Percentiles rank a stretch among this genome's conserved stretches.
Conservation (phyloP, 2,797 vertebrate species). For the Melanitta fusca region DNA sequence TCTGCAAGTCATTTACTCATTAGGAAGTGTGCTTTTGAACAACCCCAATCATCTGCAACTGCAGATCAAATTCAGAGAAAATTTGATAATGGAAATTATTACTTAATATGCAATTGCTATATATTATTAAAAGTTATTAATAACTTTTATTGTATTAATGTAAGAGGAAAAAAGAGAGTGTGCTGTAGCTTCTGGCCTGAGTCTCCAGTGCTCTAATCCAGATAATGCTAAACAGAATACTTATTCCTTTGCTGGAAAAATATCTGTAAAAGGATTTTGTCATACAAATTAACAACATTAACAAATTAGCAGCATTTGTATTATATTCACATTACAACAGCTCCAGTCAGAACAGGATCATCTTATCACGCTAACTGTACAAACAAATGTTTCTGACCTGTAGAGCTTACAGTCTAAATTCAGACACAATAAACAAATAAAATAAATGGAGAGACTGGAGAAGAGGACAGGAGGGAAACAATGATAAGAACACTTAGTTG, state of each 20-base stretch:
- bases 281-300: background rate
- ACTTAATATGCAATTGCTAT: background rate
- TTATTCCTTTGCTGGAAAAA: background rate
- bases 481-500: slow-evolving; percentile 12
- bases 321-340: background rate
- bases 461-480: background rate
- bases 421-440: slow-evolving; percentile 33
- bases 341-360: background rate
- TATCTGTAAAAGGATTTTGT: slow-evolving; percentile 5
- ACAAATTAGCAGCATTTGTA: background rate
- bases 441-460: background rate
- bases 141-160: background rate
- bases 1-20: background rate
- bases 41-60: background rate
- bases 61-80: background rate
- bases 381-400: slow-evolving; percentile 3
- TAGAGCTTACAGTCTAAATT: background rate
- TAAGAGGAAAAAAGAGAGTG: background rate
- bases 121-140: background rate
- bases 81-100: background rate
- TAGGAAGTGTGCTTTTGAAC: background rate
- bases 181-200: background rate
- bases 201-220: background rate
- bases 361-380: background rate
- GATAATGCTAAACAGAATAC: background rate